phyloP scores from a whole-genome alignment of 1,140 invertebrate genomes.

The Episyrphus balteatus region DNA sequence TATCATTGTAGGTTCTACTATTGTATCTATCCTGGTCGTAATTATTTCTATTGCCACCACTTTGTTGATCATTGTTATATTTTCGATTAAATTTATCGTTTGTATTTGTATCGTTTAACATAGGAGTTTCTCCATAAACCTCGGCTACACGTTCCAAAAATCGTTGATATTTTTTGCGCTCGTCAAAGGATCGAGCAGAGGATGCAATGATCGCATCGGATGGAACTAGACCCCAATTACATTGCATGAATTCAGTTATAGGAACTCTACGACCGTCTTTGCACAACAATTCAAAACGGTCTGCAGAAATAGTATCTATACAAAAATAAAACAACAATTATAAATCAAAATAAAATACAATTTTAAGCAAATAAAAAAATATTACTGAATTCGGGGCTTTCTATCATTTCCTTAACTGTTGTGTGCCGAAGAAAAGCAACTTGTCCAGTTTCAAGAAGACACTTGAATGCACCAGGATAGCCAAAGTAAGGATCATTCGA shows the following conservation, averaged over 20 bases:
- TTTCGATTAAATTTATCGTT: slow-evolving; percentile 9
- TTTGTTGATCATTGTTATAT: slow-evolving; percentile 8
- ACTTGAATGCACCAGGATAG: slow-evolving; percentile 80
- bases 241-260: slow-evolving; percentile 62
- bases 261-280: slow-evolving; percentile 60
- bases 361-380: slow-evolving; percentile 3
- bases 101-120: too few relatives aligned
- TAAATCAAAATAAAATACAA: slow-evolving; percentile 5
- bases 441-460: slow-evolving; percentile 76
- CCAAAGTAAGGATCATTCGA: slow-evolving; percentile 80
- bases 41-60: not conserved
- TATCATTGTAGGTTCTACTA: not conserved
- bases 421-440: slow-evolving; percentile 88
- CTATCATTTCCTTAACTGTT: slow-evolving; percentile 62
- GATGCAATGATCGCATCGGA: slow-evolving; percentile 79
- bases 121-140: slow-evolving; percentile 34
- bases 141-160: slow-evolving; percentile 45
- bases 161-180: slow-evolving; percentile 47
- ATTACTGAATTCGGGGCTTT: slow-evolving; percentile 46
- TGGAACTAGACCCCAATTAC: slow-evolving; percentile 79
- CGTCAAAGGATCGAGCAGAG: slow-evolving; percentile 55
- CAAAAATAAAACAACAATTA: not conserved
- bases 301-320: slow-evolving; percentile 44
- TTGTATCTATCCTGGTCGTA: not conserved
- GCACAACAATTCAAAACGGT: slow-evolving; percentile 79